phyloP scores from a whole-genome alignment of 30 jellyfish, hydroid and myxozoan genomes.

The Turritopsis dohrnii region DNA sequence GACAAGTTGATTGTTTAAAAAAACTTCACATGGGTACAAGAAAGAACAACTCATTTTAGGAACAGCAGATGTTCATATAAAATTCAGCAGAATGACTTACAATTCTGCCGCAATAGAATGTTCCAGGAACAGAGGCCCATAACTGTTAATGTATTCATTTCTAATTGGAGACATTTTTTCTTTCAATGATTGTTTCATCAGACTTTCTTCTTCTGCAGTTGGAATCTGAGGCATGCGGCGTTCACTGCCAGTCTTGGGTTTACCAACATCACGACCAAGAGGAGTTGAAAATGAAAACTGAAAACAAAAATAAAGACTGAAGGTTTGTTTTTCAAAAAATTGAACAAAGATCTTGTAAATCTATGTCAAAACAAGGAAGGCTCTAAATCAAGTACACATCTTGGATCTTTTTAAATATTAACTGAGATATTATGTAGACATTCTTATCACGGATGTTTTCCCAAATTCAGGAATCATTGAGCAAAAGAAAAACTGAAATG shows the following conservation, averaged over 20 bases:
- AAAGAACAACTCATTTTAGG: background rate
- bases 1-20: too few species aligned
- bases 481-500: too few species aligned
- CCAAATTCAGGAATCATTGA: too few species aligned
- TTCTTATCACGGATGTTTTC: too few species aligned
- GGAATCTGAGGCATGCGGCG: slow-evolving; percentile 57
- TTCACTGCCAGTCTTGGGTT: background rate
- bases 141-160: slow-evolving; percentile 52
- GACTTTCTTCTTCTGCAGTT: slow-evolving; percentile 58
- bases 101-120: slow-evolving; percentile 79
- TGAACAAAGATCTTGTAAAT: too few species aligned
- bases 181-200: slow-evolving; percentile 60
- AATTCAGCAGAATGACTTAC: slow-evolving; percentile 29
- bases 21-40: too few species aligned
- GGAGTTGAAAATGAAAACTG: slow-evolving; percentile 25
- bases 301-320: background rate
- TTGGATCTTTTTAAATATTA: too few species aligned
- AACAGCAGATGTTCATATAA: background rate
- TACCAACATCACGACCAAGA: background rate
- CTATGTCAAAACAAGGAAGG: too few species aligned
- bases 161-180: slow-evolving; percentile 61
- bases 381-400: too few species aligned
- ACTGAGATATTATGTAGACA: too few species aligned
- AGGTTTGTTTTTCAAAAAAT: background rate
- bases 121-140: slow-evolving; percentile 73